Percentiles rank a stretch among this genome's conserved stretches.
phyloP scores from a whole-genome alignment of 1,140 invertebrate species.

The Spodoptera frugiperda region DNA sequence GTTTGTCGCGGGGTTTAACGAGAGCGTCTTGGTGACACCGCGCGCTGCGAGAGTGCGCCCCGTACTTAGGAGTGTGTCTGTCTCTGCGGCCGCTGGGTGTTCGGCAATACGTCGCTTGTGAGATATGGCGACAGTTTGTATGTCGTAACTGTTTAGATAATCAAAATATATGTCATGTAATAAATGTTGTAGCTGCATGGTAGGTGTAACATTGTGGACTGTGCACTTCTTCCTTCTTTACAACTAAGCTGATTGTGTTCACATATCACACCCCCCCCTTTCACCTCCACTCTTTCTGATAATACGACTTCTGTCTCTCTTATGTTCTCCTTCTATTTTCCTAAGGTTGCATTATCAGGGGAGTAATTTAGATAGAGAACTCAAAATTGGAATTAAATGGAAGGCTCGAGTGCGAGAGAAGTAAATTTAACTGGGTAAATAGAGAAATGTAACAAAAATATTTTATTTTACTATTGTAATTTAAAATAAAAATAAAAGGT shows the following conservation, averaged over 20 bases:
- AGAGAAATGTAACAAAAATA: slow-evolving; percentile 49
- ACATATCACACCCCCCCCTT: slow-evolving; percentile 60
- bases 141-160: slow-evolving; percentile 39
- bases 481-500: slow-evolving; percentile 55
- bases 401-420: slow-evolving; percentile 44
- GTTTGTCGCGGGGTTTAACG: slow-evolving; percentile 15
- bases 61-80: no score
- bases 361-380: slow-evolving; percentile 40
- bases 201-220: slow-evolving; percentile 63
- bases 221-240: slow-evolving; percentile 62
- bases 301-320: slow-evolving; percentile 34
- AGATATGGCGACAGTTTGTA: slow-evolving; percentile 24
- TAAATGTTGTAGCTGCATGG: slow-evolving; percentile 48
- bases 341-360: slow-evolving; percentile 36
- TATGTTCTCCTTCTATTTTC: slow-evolving; percentile 15
- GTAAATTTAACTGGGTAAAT: slow-evolving; percentile 38
- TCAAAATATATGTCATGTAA: slow-evolving; percentile 41
- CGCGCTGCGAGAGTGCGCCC: no score
- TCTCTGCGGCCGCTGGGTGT: no score
- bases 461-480: slow-evolving; percentile 60
- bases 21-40: background rate
- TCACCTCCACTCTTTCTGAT: slow-evolving; percentile 23
- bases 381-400: slow-evolving; percentile 48
- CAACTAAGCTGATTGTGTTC: slow-evolving; percentile 52
- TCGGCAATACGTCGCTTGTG: background rate